phyloP scores from a whole-genome alignment of 64 coral and sea anemone species.

The Montipora efflorescens region DNA sequence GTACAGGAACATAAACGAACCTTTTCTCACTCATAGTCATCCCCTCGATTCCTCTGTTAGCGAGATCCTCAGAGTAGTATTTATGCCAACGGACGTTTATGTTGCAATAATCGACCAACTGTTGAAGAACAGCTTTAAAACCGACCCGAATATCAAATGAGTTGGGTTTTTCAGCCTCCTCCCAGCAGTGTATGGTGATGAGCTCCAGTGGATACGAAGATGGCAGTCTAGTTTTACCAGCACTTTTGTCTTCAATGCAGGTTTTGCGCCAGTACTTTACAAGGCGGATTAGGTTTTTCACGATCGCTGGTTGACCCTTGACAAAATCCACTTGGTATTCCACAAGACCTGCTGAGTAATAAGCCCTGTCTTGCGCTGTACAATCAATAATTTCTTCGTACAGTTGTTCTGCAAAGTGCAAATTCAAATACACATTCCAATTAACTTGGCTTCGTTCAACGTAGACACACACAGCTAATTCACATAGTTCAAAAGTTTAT shows the following conservation, averaged over 20 bases:
- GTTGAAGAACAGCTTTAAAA: background rate
- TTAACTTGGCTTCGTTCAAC: background rate
- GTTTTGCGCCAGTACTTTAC: constrained; percentile 84
- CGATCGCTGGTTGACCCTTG: constrained; percentile 31
- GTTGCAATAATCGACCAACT: background rate
- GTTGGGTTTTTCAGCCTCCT: background rate
- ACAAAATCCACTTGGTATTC: constrained; percentile 65
- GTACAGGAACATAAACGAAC: background rate
- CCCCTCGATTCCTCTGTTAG: background rate
- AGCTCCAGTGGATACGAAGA: constrained; percentile 50
- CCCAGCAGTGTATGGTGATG: constrained; percentile 10
- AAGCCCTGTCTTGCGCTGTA: background rate
- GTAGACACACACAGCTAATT: background rate
- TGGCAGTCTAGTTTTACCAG: background rate
- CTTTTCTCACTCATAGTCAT: background rate
- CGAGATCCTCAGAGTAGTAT: background rate
- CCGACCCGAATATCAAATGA: background rate
- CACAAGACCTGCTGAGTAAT: constrained; percentile 42
- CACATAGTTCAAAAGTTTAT: background rate
- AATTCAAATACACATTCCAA: background rate
- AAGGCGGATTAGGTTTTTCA: constrained; percentile 81
- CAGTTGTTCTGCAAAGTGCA: background rate
- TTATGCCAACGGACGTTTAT: background rate
- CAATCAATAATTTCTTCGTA: constrained; percentile 19
- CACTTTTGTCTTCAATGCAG: background rate